Evolutionary conservation across 2,113 vertebrate genomes (phyloP).

Genomic region (Stercorarius parasiticus): DNA sequence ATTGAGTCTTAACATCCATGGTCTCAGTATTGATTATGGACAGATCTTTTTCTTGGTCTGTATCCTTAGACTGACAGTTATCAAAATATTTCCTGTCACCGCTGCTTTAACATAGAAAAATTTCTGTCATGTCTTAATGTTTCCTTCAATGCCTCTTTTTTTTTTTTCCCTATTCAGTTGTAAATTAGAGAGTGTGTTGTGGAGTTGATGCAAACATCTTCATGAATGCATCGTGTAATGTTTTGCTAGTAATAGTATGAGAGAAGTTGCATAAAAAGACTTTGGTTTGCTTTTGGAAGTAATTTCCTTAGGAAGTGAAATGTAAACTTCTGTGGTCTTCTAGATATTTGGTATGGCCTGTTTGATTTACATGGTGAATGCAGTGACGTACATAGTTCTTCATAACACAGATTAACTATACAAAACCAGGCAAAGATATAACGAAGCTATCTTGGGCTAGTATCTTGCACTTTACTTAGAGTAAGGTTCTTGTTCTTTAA

Average conservation of each 20-base stretch:
- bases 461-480: background rate
- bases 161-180: background rate
- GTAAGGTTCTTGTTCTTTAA: background rate
- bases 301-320: background rate
- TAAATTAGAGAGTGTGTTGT: background rate
- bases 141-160: background rate
- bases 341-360: background rate
- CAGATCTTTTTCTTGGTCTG: background rate
- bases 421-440: background rate
- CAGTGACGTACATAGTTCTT: accelerated
- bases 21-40: background rate
- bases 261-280: background rate
- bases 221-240: background rate
- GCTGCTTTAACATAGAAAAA: background rate
- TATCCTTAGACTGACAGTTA: background rate
- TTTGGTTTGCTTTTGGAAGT: background rate
- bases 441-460: background rate
- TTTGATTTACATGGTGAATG: background rate
- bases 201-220: background rate
- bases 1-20: background rate
- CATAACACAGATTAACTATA: background rate
- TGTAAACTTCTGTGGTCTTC: background rate
- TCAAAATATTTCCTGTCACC: background rate
- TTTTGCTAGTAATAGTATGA: background rate
- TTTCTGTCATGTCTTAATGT: background rate